Evolutionary conservation across 1,140 invertebrate species (phyloP), one percentile per base, ranked within the genome.

Genomic region (Arion vulgaris): DNA sequence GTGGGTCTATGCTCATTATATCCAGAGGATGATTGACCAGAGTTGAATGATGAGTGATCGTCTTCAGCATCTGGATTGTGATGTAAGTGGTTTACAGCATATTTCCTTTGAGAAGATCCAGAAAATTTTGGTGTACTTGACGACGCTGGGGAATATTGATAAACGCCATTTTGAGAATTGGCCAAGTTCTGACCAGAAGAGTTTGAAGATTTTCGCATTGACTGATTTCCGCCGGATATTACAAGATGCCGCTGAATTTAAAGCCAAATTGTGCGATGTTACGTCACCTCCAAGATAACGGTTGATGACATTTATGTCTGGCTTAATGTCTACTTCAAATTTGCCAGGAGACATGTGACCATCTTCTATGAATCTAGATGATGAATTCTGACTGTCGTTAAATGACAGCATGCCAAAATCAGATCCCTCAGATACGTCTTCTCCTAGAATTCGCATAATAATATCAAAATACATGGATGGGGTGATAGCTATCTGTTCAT

Each of bases 311-410:
- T 75, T 51, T n/a, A 45, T 75, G 53, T 75, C 73, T 32, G 73
- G 73, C 28, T 75, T 75, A 17, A 75, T 49, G 53, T 75, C 73
- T n/a, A 45, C 28, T 45, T 75, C 73, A 72, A 38, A 72, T 2
- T 39, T 72, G 4, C 17, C 45, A 17, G n/a, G 28, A 49, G 0
- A 39, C 4, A 28, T 34, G 1, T 49, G 28, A 53, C 45, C 53
- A n/a, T n/a, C 23, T 51, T 75, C 73, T 1, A 1, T 7, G 13
- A 72, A 39, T 11, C 71, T n/a, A 23, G 39, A 23, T 39, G 36
- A 1, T 5, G 38, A 72, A 45, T 41, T 72, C 28, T 45, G 41
- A 75, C 73, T 51, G 26, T 49, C 45, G 32, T 1, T 49, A 15
- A 23, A 17, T 45, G 73, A 75, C 17, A 28, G 7, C 17, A 34